Conservation (phyloP, 2,888 invertebrate genomes). For the Amaurobius ferox region DNA sequence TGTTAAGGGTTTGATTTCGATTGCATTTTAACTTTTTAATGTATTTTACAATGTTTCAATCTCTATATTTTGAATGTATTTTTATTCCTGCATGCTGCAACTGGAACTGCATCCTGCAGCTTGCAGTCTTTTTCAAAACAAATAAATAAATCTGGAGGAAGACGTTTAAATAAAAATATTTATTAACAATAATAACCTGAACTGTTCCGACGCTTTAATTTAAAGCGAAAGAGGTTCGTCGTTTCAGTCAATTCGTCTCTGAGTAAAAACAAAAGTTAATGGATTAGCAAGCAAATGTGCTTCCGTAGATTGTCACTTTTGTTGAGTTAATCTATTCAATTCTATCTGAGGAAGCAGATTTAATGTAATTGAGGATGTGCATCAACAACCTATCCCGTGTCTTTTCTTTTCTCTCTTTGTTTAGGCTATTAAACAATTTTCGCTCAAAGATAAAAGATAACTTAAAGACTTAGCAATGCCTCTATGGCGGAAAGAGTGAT, state of each 20-base stretch:
- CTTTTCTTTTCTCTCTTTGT: constrained; percentile 34
- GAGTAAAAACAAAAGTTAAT: constrained; percentile 38
- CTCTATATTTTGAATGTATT: too few species aligned
- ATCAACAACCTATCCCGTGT: constrained; percentile 40
- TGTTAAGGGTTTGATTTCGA: too few species aligned
- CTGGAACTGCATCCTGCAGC: too few species aligned
- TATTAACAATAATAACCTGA: not conserved
- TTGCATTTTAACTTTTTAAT: too few species aligned
- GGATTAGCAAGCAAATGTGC: constrained; percentile 56
- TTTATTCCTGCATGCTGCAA: too few species aligned
- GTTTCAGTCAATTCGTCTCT: not conserved
- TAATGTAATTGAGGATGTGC: constrained; percentile 58
- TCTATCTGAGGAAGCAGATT: constrained; percentile 47
- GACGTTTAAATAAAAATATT: too few species aligned
- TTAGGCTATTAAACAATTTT: constrained; percentile 56
- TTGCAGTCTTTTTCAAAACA: too few species aligned
- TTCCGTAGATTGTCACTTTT: constrained; percentile 51
- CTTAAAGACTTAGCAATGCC: constrained; percentile 3
- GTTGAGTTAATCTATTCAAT: constrained; percentile 50
- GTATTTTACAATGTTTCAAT: too few species aligned
- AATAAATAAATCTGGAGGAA: too few species aligned
- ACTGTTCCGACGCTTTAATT: constrained; percentile 40
- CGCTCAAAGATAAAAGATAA: constrained; percentile 26
- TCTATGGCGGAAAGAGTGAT: not conserved
- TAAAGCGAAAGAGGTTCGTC: constrained; percentile 24